These are phyloP conservation scores for Hydrolagus affinis DNA, from an alignment of 2,113 vertebrate genomes.

Conservation along the genomic window DNA sequence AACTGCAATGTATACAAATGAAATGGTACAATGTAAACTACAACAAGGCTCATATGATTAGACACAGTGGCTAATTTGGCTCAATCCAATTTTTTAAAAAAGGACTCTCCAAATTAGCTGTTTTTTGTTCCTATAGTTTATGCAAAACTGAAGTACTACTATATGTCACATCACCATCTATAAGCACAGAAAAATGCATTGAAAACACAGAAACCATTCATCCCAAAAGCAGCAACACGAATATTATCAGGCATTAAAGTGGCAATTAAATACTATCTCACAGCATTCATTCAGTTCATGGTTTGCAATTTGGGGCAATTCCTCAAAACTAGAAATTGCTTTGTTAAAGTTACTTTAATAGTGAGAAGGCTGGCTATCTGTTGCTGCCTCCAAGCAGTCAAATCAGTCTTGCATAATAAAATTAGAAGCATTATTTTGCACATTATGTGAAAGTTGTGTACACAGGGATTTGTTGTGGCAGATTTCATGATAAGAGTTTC, in stretches of 20 bases:
- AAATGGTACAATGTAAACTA: slow-evolving; percentile 46
- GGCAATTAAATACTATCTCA: no score
- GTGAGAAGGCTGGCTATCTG: no score
- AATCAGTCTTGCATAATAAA: background rate
- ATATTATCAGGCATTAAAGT: no score
- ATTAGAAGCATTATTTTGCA: background rate
- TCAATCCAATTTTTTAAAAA: background rate
- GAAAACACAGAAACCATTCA: no score
- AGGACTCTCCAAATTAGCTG: background rate
- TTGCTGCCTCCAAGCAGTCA: no score
- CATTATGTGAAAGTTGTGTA: background rate
- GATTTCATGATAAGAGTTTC: background rate
- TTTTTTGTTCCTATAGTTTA: background rate
- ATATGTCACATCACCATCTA: no score
- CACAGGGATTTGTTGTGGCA: background rate
- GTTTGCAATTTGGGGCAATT: no score
- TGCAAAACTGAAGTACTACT: background rate
- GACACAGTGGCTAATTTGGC: background rate
- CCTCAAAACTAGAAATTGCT: no score
- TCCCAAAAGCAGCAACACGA: no score
- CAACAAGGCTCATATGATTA: slow-evolving; percentile 34
- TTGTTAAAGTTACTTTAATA: no score
- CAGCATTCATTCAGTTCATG: no score
- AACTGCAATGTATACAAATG: slow-evolving; percentile 49
- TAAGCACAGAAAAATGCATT: no score